These are phyloP conservation scores for Brevipalpus yothersi DNA, from an alignment of 1,140 invertebrate species.

Conservation along the genomic window DNA sequence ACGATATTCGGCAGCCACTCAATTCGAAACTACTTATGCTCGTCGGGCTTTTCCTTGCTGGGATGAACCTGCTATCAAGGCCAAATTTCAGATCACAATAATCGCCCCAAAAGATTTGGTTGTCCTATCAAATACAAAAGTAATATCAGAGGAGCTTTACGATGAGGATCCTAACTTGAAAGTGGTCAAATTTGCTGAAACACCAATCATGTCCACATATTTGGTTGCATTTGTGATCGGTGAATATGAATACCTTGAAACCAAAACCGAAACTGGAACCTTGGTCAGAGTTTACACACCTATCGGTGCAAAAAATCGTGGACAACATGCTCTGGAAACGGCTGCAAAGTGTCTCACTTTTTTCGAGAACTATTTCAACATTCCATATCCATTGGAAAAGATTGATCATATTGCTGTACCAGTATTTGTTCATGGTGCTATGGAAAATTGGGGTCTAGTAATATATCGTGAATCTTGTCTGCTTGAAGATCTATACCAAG, in stretches of 20 bases:
- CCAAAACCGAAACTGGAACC: slow-evolving; percentile 40
- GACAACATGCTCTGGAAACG: slow-evolving; percentile 55
- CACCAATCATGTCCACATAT: slow-evolving; percentile 90
- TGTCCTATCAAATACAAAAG: slow-evolving; percentile 74
- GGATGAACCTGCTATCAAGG: slow-evolving; percentile 87
- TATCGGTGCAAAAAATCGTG: slow-evolving; percentile 70
- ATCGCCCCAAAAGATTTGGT: slow-evolving; percentile 39
- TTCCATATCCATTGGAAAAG: slow-evolving; percentile 83
- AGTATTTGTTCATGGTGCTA: slow-evolving; percentile 41
- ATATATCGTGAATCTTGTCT: slow-evolving; percentile 53
- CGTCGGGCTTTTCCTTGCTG: slow-evolving; percentile 83
- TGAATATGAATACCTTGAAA: slow-evolving; percentile 79
- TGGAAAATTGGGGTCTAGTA: slow-evolving; percentile 82
- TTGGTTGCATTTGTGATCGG: slow-evolving; percentile 73
- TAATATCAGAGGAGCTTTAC: slow-evolving; percentile 13
- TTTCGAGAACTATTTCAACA: slow-evolving; percentile 19
- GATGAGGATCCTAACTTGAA: slow-evolving; percentile 23
- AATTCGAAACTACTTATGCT: slow-evolving; percentile 59
- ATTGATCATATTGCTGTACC: slow-evolving; percentile 83
- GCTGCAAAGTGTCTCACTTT: slow-evolving; percentile 11
- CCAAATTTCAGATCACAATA: slow-evolving; percentile 72
- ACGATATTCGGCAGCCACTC: slow-evolving; percentile 61
- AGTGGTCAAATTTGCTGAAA: slow-evolving; percentile 47
- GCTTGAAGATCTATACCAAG: slow-evolving; percentile 35
- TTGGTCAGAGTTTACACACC: slow-evolving; percentile 74